Evolutionary conservation across 2,113 vertebrate species (phyloP), one percentile per base, ranked within the genome.

Genomic region (Stigmatopora nigra): DNA sequence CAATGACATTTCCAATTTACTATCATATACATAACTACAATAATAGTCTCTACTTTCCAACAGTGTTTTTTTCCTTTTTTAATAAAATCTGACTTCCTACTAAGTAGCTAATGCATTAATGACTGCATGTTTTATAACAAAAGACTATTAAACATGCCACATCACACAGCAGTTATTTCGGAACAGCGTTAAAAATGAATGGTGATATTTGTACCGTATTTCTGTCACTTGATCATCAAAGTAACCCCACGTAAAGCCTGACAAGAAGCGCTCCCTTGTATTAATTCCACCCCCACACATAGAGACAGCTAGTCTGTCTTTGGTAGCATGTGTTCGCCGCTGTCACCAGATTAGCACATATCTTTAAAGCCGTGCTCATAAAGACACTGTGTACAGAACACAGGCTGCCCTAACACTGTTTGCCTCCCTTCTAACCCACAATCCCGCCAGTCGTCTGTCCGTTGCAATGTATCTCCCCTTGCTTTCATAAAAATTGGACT

Each of bases 301-400:
- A 49, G 69, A 73, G 70, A 69, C 64, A 63, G 70, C 71, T 71
- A 74, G 61, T 72, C 68, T n/a, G 71, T 67, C 78, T 77, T 72
- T 80, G 71, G 71, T 74, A 78, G 75, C 78, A 76, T 84, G 80
- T 82, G 78, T 81, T 73, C 58, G 81, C 73, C 72, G 67, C 81
- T 78, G 81, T 81, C 78, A 72, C 79, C 78, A 83, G 85, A 86
- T 88, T 88, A 88, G 74, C 80, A 78, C 48, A 44, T 68, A 61
- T 78, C 78, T 80, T 85, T 83, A 80, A 82, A 86, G 73, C 78
- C 64, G 65, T 63, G 78, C 73, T 77, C 79, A 80, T 78, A 80
- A 81, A 81, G 73, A 85, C 80, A 73, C 70, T 38, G 77, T 82
- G 81, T 85, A 79, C 81, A 71, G 81, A 80, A 78, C 78, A 80